Evolutionary conservation across 2,888 invertebrate genomes (phyloP).

Genomic region (Ormyrus pomaceus): DNA sequence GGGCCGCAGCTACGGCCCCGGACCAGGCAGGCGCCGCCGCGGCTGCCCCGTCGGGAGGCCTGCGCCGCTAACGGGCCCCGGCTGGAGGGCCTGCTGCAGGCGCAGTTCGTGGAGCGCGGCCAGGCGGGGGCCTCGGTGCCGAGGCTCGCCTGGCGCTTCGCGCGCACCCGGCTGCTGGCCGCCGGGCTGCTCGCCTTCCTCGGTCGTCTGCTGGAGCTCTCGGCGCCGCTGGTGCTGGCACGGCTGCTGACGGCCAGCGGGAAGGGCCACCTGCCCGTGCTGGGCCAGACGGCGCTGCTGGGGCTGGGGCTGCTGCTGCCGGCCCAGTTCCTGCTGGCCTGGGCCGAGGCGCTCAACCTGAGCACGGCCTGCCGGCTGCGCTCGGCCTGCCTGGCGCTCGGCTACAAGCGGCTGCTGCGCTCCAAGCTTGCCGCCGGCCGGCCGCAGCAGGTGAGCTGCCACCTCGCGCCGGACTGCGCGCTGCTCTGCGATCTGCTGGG

Average conservation of each 20-base stretch:
- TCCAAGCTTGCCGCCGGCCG: slow-evolving; percentile 51
- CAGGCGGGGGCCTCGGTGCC: slow-evolving; percentile 75
- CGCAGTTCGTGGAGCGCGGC: slow-evolving; percentile 74
- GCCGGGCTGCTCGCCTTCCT: slow-evolving; percentile 74
- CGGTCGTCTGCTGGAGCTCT: slow-evolving; percentile 75
- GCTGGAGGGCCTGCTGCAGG: slow-evolving; percentile 76
- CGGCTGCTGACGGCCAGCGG: too few relatives aligned
- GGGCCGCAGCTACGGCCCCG: slow-evolving; percentile 76
- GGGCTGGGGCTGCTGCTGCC: not conserved
- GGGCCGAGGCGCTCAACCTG: slow-evolving; percentile 65
- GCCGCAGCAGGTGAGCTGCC: slow-evolving; percentile 58
- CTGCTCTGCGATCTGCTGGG: slow-evolving; percentile 77
- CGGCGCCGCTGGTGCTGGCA: too few relatives aligned
- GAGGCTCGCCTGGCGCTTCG: slow-evolving; percentile 75
- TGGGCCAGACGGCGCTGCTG: slow-evolving; percentile 73
- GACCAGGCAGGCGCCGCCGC: slow-evolving; percentile 73
- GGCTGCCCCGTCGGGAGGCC: slow-evolving; percentile 74
- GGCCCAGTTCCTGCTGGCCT: slow-evolving; percentile 62
- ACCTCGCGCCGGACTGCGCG: slow-evolving; percentile 76
- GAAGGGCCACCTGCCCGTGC: slow-evolving; percentile 52
- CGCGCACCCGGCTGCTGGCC: slow-evolving; percentile 74
- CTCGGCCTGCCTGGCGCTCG: slow-evolving; percentile 69
- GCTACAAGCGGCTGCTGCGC: slow-evolving; percentile 69
- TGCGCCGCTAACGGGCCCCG: slow-evolving; percentile 76
- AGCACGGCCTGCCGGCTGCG: slow-evolving; percentile 70